Evolutionary conservation across 2,888 invertebrate genomes (phyloP).

Genomic region (Tubulanus polymorphus): DNA sequence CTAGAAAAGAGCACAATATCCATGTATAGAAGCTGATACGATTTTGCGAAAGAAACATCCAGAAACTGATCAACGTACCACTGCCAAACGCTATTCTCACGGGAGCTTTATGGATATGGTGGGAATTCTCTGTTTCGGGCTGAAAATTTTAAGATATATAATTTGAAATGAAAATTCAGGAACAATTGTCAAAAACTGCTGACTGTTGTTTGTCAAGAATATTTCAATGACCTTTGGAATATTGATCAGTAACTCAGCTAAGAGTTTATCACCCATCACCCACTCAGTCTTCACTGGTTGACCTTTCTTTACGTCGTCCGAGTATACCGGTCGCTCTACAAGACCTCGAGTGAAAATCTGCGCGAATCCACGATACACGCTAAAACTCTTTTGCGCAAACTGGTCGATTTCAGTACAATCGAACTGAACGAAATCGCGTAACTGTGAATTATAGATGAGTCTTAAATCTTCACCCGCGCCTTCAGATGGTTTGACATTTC

Average conservation of each 20-base stretch:
- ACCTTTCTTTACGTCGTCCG: slow-evolving; percentile 18
- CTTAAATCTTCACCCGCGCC: slow-evolving; percentile 15
- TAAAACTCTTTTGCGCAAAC: slow-evolving; percentile 44
- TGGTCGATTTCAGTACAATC: slow-evolving; percentile 33
- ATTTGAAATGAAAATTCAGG: neutral
- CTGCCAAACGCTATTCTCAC: too few species aligned
- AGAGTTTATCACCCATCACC: slow-evolving; percentile 27
- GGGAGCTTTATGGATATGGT: slow-evolving; percentile 21
- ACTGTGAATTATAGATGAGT: slow-evolving; percentile 37
- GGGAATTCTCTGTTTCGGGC: slow-evolving; percentile 42
- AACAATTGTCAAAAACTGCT: neutral
- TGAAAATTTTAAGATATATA: slow-evolving; percentile 15
- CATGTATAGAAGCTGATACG: too few species aligned
- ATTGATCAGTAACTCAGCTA: slow-evolving; percentile 37
- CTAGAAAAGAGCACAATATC: slow-evolving; percentile 18
- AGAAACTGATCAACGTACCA: too few species aligned
- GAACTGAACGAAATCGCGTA: slow-evolving; percentile 29
- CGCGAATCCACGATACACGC: slow-evolving; percentile 42
- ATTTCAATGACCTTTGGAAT: slow-evolving; percentile 35
- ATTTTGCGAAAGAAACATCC: too few species aligned
- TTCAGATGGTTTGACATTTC: slow-evolving; percentile 30
- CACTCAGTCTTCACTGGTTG: slow-evolving; percentile 19
- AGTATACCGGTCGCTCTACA: slow-evolving; percentile 19
- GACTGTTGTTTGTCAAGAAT: neutral
- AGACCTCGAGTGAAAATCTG: slow-evolving; percentile 34